phyloP scores from a whole-genome alignment of 2,888 invertebrate genomes.

The Subacronicta megacephala region DNA sequence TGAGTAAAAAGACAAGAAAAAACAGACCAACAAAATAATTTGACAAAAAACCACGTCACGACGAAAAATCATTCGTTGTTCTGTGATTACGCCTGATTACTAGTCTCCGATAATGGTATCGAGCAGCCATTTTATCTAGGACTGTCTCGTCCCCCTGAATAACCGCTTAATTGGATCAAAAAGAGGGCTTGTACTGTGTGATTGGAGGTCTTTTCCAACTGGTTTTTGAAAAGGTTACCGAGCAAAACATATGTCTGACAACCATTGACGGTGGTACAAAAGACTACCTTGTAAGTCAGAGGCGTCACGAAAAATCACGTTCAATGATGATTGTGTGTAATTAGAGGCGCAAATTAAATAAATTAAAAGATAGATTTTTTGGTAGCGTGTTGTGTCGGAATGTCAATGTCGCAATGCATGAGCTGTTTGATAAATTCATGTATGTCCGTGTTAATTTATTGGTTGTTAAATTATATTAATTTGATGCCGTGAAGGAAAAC shows the following conservation, averaged over 20 bases:
- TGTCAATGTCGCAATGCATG: slow-evolving; percentile 77
- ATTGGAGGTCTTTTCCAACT: slow-evolving; percentile 58
- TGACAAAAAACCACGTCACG: slow-evolving; percentile 79
- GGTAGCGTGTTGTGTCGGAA: slow-evolving; percentile 71
- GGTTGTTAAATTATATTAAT: slow-evolving; percentile 10
- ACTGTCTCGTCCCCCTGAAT: slow-evolving; percentile 61
- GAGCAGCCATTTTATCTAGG: slow-evolving; percentile 63
- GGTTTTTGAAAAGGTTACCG: slow-evolving; percentile 75
- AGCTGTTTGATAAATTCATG: slow-evolving; percentile 21
- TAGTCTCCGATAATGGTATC: slow-evolving; percentile 81
- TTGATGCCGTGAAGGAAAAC: slow-evolving; percentile 3
- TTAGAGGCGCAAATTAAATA: slow-evolving; percentile 85
- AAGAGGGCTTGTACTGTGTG: slow-evolving; percentile 52
- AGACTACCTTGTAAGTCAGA: slow-evolving; percentile 86
- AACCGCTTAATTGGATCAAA: slow-evolving; percentile 21
- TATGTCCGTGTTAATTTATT: slow-evolving; percentile 22
- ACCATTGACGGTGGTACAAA: slow-evolving; percentile 83
- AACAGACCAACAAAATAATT: slow-evolving; percentile 69
- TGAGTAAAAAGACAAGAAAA: slow-evolving; percentile 66
- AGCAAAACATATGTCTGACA: slow-evolving; percentile 79
- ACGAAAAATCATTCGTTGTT: slow-evolving; percentile 80
- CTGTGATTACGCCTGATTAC: slow-evolving; percentile 85
- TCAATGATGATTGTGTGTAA: slow-evolving; percentile 81
- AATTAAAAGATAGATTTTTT: slow-evolving; percentile 77
- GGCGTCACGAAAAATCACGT: slow-evolving; percentile 80